Conservation (phyloP, 2,888 invertebrate genomes). For the Orthosia incerta region DNA sequence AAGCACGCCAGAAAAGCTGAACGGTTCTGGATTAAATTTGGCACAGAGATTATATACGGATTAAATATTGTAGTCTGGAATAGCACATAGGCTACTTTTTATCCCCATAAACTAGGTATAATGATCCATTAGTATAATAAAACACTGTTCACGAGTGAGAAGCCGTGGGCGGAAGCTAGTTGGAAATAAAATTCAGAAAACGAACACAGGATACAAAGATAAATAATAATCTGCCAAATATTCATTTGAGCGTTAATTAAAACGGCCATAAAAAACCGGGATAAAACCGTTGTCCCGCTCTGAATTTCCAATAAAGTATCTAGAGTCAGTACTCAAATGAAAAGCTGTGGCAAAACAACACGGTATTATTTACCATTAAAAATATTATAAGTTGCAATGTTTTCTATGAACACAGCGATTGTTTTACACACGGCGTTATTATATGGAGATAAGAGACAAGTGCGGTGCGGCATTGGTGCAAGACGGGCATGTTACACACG, state of each 20-base stretch:
- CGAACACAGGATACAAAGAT: not conserved
- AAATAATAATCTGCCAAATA: constrained; percentile 16
- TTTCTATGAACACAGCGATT: not conserved
- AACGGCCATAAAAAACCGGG: constrained; percentile 1
- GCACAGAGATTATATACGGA: no score
- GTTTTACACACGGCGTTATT: constrained; percentile 4
- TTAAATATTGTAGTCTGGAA: no score
- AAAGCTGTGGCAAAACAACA: not conserved
- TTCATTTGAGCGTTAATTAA: constrained; percentile 25
- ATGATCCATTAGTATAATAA: no score
- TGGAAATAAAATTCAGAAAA: not conserved
- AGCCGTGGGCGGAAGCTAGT: no score
- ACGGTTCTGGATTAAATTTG: no score
- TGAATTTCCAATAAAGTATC: constrained; percentile 1
- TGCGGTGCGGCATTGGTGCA: constrained; percentile 1
- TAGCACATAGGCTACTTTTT: no score
- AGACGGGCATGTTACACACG: not conserved
- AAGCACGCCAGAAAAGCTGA: no score
- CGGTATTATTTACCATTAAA: constrained; percentile 6
- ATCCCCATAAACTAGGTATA: no score
- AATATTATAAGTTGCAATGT: constrained; percentile 2
- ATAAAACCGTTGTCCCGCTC: constrained; percentile 1
- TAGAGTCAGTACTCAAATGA: constrained; percentile 5
- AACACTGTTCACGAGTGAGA: no score
- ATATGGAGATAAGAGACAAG: constrained; percentile 11